A percentile compares a stretch with the other conserved stretches of the same genome.
Conservation (phyloP, 2,888 invertebrate genomes). For the Amphipyra berbera region DNA sequence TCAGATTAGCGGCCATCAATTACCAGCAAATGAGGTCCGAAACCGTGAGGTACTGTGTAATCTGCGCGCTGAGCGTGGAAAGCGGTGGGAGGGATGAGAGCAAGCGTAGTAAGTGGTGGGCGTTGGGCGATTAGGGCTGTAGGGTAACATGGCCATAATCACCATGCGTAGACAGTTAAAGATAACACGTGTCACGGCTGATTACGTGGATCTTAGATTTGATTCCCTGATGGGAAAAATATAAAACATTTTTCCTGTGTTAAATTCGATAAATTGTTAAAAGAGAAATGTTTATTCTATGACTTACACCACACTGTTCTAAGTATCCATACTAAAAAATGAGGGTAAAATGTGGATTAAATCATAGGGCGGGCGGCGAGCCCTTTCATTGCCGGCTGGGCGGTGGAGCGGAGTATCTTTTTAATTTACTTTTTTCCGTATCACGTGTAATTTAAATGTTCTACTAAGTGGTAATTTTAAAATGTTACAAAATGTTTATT, state of each 20-base stretch:
- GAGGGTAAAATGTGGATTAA: conserved; percentile 63
- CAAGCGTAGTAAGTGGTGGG: not conserved
- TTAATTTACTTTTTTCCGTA: conserved; percentile 60
- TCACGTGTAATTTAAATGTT: conserved; percentile 52
- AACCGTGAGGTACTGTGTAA: conserved; percentile 36
- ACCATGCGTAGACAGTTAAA: too few species aligned
- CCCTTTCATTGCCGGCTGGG: conserved; percentile 51
- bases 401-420: conserved; percentile 49
- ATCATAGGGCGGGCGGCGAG: conserved; percentile 59
- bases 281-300: not conserved
- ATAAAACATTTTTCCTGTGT: too few species aligned
- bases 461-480: conserved; percentile 44
- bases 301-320: conserved; percentile 23
- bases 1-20: conserved; percentile 57
- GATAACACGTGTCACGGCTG: too few species aligned
- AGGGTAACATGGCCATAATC: too few species aligned
- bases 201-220: too few species aligned
- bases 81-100: conserved; percentile 8
- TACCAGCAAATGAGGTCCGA: conserved; percentile 53
- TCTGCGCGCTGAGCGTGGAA: conserved; percentile 15
- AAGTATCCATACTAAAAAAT: conserved; percentile 56
- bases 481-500: too few species aligned
- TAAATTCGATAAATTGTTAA: too few species aligned
- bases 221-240: too few species aligned
- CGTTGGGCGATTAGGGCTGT: not conserved